Conservation (phyloP, 2,888 invertebrate species). For the Frankliniella intonsa region DNA sequence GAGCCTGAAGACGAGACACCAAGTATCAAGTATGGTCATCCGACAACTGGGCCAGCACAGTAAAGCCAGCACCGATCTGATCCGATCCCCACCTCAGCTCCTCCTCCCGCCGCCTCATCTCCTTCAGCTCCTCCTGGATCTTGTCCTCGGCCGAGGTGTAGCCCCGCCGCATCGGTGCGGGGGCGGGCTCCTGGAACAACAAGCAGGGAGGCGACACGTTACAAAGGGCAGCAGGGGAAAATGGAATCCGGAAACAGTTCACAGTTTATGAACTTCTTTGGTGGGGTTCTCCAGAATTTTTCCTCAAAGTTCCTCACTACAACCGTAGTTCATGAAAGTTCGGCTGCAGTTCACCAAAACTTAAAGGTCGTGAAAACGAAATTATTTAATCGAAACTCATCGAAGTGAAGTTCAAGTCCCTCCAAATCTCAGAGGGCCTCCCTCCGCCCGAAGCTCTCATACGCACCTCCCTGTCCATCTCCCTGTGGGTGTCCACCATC, state of each 20-base stretch:
- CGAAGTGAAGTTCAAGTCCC: neutral
- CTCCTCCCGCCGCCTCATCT: slow-evolving; percentile 76
- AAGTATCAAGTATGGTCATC: neutral
- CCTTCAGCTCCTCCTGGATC: slow-evolving; percentile 78
- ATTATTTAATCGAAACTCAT: too few species aligned
- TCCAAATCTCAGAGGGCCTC: too few species aligned
- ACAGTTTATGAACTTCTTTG: too few species aligned
- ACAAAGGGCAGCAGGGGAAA: too few species aligned
- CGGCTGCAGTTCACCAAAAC: too few species aligned
- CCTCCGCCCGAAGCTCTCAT: too few species aligned
- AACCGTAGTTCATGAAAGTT: too few species aligned
- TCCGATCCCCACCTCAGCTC: slow-evolving; percentile 58
- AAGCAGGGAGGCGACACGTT: too few species aligned
- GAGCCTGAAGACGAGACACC: slow-evolving; percentile 43
- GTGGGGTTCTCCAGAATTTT: too few species aligned
- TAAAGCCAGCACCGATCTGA: neutral
- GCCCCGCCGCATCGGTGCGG: slow-evolving; percentile 61
- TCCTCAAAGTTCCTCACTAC: too few species aligned
- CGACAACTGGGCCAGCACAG: neutral
- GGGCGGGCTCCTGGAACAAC: neutral
- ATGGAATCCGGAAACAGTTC: too few species aligned
- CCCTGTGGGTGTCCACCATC: neutral
- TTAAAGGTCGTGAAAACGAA: too few species aligned
- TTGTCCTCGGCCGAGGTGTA: slow-evolving; percentile 82
- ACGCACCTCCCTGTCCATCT: neutral